Evolutionary conservation across 2,113 vertebrate species (phyloP).

Genomic region (Sylvilagus bachmani): DNA sequence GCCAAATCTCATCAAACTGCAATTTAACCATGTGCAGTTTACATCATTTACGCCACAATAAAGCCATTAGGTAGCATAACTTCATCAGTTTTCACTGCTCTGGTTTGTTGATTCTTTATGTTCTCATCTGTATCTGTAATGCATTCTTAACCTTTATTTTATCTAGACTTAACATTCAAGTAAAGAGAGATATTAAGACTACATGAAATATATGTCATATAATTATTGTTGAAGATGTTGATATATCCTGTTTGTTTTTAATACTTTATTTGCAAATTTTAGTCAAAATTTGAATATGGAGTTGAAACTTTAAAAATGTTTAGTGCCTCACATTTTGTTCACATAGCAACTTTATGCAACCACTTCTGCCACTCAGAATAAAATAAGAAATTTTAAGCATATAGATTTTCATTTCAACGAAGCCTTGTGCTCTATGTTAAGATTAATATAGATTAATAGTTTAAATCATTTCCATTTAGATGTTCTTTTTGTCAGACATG

Average conservation of each 20-base stretch:
- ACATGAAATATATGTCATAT: not conserved
- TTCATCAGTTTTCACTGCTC: not conserved
- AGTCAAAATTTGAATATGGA: not conserved
- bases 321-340: not conserved
- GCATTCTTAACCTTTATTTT: not conserved
- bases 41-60: too few relatives aligned
- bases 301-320: not conserved
- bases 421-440: not conserved
- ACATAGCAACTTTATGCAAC: not conserved
- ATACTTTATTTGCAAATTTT: not conserved
- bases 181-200: not conserved
- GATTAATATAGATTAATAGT: not conserved
- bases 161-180: not conserved
- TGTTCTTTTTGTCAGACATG: not conserved
- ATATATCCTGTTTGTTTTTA: not conserved
- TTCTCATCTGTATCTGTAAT: not conserved
- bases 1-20: not conserved
- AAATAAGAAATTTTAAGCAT: not conserved
- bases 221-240: not conserved
- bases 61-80: not conserved
- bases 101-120: not conserved
- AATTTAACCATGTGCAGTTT: too few relatives aligned
- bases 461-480: not conserved
- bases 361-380: not conserved
- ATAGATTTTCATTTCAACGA: not conserved